These are phyloP conservation scores for Phodopus roborovskii DNA, from an alignment of 2,113 vertebrate species.

Conservation along the genomic window DNA sequence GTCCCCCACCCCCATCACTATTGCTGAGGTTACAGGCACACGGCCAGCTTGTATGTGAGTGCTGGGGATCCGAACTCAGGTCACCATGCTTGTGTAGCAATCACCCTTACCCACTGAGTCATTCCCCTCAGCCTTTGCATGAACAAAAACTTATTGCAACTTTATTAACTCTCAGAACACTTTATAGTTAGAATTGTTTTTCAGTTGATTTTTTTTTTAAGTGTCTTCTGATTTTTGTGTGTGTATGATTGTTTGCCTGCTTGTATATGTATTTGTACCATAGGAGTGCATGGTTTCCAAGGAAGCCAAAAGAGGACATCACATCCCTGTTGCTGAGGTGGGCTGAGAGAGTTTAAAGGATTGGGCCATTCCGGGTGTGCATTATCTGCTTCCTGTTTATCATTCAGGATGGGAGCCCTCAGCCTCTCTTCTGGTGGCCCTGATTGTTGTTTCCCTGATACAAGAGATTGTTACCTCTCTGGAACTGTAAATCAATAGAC, in stretches of 20 bases:
- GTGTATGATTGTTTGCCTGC: too few relatives aligned
- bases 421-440: background rate
- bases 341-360: too few relatives aligned
- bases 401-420: background rate
- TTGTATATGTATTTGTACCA: too few relatives aligned
- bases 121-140: background rate
- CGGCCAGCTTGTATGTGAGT: background rate
- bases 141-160: background rate
- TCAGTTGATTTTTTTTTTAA: background rate
- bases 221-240: too few relatives aligned
- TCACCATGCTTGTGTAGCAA: background rate
- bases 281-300: too few relatives aligned
- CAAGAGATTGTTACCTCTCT: background rate
- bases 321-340: too few relatives aligned
- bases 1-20: background rate
- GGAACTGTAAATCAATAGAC: background rate
- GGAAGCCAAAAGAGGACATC: too few relatives aligned
- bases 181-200: constrained; percentile 9
- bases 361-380: too few relatives aligned
- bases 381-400: background rate
- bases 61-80: background rate
- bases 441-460: background rate
- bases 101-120: background rate
- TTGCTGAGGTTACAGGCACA: background rate
- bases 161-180: background rate